Percentiles rank a stretch among this genome's conserved stretches.
phyloP scores from a whole-genome alignment of 2,113 vertebrate species.

The Gopherus evgoodei region DNA sequence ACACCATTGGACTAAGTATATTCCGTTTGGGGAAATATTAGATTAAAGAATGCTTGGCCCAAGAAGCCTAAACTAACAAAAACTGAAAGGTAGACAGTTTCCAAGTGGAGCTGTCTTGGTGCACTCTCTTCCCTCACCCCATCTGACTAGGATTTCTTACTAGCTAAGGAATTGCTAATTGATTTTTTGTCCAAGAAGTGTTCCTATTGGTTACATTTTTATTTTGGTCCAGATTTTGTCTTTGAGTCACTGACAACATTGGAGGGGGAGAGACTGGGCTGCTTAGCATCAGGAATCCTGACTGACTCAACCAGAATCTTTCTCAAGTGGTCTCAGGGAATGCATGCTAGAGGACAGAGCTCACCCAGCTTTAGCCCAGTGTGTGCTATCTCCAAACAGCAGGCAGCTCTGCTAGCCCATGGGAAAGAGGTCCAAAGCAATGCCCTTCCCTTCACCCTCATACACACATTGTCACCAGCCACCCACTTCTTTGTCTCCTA shows the following conservation, averaged over 20 bases:
- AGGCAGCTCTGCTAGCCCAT: not conserved
- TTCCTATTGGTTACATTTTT: no score
- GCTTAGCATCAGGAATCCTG: not conserved
- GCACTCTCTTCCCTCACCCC: no score
- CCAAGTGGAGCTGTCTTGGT: no score
- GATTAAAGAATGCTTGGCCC: not conserved
- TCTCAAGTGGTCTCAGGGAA: not conserved
- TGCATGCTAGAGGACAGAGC: not conserved
- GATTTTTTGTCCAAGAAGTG: no score
- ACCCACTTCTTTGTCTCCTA: not conserved
- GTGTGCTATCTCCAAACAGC: not conserved
- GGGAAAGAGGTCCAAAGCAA: not conserved
- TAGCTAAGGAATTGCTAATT: no score
- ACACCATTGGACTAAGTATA: not conserved
- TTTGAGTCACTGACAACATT: not conserved
- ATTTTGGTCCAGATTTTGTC: no score
- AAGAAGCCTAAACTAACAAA: not conserved
- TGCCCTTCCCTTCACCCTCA: not conserved
- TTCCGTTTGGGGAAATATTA: not conserved
- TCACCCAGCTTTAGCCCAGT: not conserved
- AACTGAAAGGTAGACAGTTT: not conserved
- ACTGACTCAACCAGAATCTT: not conserved
- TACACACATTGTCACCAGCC: not conserved
- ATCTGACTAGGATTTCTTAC: no score
- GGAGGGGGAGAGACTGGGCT: not conserved